Base-by-base conservation (phyloP, 2,888 invertebrate species). In the Acanthosepion pharaonis region DNA sequence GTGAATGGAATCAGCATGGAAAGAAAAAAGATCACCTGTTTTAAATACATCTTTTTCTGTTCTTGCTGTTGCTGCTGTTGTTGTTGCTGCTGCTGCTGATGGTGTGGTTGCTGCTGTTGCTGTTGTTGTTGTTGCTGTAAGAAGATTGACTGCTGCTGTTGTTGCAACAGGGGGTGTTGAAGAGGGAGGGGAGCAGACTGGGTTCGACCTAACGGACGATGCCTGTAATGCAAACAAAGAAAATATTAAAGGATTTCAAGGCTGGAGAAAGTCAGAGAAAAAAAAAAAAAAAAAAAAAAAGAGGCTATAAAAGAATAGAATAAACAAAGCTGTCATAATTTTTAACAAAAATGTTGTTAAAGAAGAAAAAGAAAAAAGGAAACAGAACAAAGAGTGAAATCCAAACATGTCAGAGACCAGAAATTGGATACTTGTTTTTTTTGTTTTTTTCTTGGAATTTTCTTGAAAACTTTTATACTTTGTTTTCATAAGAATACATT, bases 161-260 rank as follows among this genome's bases (percentile, higher is more conserved):
- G 97, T 96, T 97, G 98, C 94, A 99, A 98, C 98, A 99, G 98
- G 51, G 99, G 99, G 98, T 99, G 99, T 1, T 99, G 99, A 94
- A 99, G 98, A 53, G 99, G 99, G 96, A 99, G 98, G 1, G 99
- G 99, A 6, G 99, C 99, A 93, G 99, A 99, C 98, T 99, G 99
- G 95, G 99, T 99, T 97, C 99, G 98, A 95, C 99, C 99, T 96
- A 99, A 98, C 64, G 99, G 99, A 94, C 99, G 98, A 96, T 98
- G 98, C 96, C 98, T 98, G 98, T 98, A 98, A 95, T 51, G 23
- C 23, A 91, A 23, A 92, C 6, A 94, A 9, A 51, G 25, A 51
- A 51, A 78, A 78, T 33, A 78, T 33, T 78, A n/a, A 15, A 33
- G n/a, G n/a, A 33, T n/a, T n/a, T 33, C 23, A 9, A 9, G 28